phyloP scores from a whole-genome alignment of 2,113 vertebrate genomes.

The Lonchura striata region DNA sequence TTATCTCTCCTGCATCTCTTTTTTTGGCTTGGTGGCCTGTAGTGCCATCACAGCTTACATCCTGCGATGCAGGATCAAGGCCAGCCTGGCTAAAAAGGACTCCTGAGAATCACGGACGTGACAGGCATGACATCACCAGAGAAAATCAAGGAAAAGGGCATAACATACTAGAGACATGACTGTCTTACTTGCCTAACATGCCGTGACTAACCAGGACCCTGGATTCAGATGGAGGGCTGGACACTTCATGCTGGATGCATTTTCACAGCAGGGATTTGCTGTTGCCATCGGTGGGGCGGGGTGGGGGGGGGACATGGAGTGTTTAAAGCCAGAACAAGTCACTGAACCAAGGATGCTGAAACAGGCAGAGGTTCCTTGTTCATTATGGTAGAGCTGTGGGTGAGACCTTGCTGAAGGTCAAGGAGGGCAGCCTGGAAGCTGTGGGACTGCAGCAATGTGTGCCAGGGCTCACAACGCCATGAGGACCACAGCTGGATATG shows the following conservation, averaged over 20 bases:
- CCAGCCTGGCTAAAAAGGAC: conserved; percentile 73
- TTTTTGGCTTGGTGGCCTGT: conserved; percentile 77
- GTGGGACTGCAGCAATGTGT: not conserved
- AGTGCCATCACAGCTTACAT: conserved; percentile 77
- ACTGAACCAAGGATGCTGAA: conserved; percentile 42
- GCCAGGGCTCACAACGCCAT: not conserved
- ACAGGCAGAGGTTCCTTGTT: conserved; percentile 57
- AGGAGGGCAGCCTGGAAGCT: not conserved
- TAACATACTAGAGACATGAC: conserved; percentile 47
- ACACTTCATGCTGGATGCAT: not conserved
- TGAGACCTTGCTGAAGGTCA: not conserved
- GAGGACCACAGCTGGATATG: not conserved
- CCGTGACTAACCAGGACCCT: conserved; percentile 43
- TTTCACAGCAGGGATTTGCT: conserved; percentile 30
- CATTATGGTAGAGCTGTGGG: not conserved
- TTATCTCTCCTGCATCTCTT: conserved; percentile 78
- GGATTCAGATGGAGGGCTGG: not conserved
- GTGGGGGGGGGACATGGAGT: not conserved
- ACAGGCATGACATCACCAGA: not conserved
- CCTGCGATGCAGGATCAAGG: conserved; percentile 74
- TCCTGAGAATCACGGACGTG: conserved; percentile 3
- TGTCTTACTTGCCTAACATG: conserved; percentile 36
- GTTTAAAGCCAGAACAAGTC: conserved; percentile 8
- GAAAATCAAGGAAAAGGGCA: not conserved
- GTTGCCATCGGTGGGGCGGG: not conserved